A percentile compares a stretch with the other conserved stretches of the same genome.
Conservation (phyloP, 1,140 invertebrate species). For the Drosophila mauritiana region DNA sequence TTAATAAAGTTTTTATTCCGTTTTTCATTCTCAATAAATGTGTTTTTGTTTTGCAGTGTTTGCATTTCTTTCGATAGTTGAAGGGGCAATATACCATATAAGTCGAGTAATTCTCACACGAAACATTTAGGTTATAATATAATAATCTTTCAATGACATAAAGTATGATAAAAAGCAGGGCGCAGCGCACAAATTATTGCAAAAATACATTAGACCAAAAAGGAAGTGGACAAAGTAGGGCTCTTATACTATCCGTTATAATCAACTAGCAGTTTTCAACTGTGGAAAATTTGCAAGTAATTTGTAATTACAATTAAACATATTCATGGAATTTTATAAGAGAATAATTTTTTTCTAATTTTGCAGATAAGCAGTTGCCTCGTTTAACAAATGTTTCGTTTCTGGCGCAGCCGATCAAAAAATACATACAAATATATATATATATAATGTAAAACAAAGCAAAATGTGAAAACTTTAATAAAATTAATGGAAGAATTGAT, state of each 20-base stretch:
- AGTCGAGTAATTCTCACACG: conserved; percentile 55
- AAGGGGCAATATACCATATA: conserved; percentile 47
- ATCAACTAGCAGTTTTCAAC: conserved; percentile 58
- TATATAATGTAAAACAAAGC: conserved; percentile 41
- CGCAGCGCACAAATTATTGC: conserved; percentile 43
- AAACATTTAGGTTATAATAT: conserved; percentile 62
- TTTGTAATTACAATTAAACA: conserved; percentile 64
- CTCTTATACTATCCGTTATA: conserved; percentile 35
- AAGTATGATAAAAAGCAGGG: conserved; percentile 50
- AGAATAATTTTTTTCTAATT: conserved; percentile 41
- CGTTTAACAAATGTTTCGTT: conserved; percentile 56
- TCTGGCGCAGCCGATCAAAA: conserved; percentile 35
- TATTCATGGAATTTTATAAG: conserved; percentile 46
- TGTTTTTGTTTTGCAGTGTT: conserved; percentile 21
- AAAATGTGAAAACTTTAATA: conserved; percentile 56
- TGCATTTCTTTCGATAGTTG: conserved; percentile 24
- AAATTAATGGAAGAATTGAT: conserved; percentile 77
- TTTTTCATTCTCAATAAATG: conserved; percentile 36
- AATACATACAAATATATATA: conserved; percentile 42
- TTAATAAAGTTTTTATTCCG: conserved; percentile 55
- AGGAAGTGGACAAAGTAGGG: conserved; percentile 2
- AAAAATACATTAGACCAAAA: conserved; percentile 25
- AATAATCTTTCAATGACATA: conserved; percentile 66
- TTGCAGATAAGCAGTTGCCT: conserved; percentile 33
- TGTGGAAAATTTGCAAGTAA: conserved; percentile 48